phyloP scores from a whole-genome alignment of 2,797 vertebrate genomes.

The Neopelma chrysocephalum region DNA sequence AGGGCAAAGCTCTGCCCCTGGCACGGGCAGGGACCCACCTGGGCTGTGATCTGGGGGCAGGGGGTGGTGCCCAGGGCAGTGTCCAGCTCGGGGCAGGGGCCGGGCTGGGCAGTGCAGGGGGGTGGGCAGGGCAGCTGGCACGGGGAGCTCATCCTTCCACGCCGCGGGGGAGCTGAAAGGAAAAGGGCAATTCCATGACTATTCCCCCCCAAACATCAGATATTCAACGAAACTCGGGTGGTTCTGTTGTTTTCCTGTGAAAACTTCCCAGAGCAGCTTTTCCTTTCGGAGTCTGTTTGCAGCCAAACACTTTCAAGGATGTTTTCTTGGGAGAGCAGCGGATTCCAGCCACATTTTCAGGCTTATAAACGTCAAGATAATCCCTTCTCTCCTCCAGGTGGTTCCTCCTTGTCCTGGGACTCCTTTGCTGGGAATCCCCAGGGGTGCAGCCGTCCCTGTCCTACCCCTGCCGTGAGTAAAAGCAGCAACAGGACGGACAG shows the following conservation, averaged over 20 bases:
- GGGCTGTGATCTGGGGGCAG: neutral
- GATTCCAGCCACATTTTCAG: rapidly evolving
- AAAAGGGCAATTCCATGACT: neutral
- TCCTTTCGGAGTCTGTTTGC: neutral
- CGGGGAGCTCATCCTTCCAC: neutral
- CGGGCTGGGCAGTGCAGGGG: neutral
- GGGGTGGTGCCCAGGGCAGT: neutral
- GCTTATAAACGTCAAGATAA: neutral
- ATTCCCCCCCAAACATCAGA: neutral
- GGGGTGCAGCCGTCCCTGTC: neutral
- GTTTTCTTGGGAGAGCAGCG: neutral
- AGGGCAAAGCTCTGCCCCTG: neutral
- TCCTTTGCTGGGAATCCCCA: neutral
- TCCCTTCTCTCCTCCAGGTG: neutral
- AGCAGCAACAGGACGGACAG: neutral
- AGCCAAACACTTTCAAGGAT: neutral
- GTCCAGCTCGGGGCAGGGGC: neutral
- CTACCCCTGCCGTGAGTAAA: neutral
- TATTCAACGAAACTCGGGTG: neutral
- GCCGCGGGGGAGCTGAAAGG: neutral
- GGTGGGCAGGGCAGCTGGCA: neutral
- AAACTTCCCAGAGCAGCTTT: neutral
- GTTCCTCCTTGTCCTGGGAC: neutral
- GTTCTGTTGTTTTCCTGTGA: neutral
- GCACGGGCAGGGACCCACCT: neutral